Evolutionary conservation across 2,888 invertebrate genomes (phyloP).

Genomic region (Eupeodes latifasciatus): DNA sequence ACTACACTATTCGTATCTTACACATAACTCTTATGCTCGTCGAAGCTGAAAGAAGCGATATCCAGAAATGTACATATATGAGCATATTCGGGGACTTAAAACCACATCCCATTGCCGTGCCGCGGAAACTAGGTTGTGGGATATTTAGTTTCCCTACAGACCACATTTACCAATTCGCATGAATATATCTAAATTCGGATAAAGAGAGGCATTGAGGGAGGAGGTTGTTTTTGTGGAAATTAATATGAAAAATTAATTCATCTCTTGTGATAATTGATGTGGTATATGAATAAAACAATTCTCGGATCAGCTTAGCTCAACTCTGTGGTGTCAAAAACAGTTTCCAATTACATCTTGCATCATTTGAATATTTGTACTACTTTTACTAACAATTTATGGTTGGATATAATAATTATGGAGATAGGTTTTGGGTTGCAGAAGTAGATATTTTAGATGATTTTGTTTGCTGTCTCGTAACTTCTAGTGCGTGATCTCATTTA

Average conservation of each 20-base stretch:
- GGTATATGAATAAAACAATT: conserved; percentile 34
- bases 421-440: background rate
- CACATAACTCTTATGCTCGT: background rate
- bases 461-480: background rate
- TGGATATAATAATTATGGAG: background rate
- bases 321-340: conserved; percentile 29
- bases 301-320: background rate
- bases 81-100: conserved; percentile 27
- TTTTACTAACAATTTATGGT: background rate
- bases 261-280: background rate
- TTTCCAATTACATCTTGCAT: conserved; percentile 20
- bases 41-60: conserved; percentile 13
- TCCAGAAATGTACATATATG: conserved; percentile 17
- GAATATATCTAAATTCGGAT: background rate
- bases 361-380: conserved; percentile 6
- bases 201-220: too few relatives aligned
- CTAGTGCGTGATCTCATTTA: conserved; percentile 13
- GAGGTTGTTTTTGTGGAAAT: conserved; percentile 32
- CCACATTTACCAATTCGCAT: conserved; percentile 11
- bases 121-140: conserved; percentile 33
- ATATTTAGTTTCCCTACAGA: conserved; percentile 45
- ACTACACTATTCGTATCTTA: background rate
- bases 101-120: conserved; percentile 41
- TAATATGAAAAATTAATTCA: conserved; percentile 55
- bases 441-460: background rate